Conservation (phyloP, 2,888 invertebrate species). For the Meteorus colon region DNA sequence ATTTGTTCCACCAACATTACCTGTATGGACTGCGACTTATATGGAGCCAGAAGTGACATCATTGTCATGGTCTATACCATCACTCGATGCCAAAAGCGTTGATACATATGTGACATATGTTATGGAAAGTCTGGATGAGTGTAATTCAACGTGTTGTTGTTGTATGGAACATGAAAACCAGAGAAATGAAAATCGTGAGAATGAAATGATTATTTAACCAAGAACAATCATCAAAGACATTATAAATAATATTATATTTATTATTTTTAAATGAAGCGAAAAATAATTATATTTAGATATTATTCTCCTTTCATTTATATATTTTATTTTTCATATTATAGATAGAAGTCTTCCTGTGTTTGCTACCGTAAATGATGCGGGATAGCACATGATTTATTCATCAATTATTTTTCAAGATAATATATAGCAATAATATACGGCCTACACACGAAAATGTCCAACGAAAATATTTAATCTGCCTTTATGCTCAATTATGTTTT, state of each 20-base stretch:
- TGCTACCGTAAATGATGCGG: not conserved
- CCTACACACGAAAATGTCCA: constrained; percentile 6
- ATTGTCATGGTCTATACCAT: constrained; percentile 64
- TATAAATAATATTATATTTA: constrained; percentile 8
- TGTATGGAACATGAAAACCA: constrained; percentile 70
- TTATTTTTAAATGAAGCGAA: not conserved
- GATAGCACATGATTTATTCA: not conserved
- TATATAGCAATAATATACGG: not conserved
- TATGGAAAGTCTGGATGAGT: constrained; percentile 60
- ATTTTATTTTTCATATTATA: not conserved
- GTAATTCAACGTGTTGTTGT: constrained; percentile 63
- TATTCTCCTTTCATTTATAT: not conserved
- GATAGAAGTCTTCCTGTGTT: not conserved
- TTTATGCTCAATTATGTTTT: not conserved
- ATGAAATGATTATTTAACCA: constrained; percentile 69
- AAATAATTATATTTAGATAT: not conserved
- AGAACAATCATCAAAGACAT: constrained; percentile 15
- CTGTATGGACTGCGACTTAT: constrained; percentile 50
- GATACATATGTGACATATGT: constrained; percentile 70
- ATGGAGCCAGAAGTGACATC: constrained; percentile 64
- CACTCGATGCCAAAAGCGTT: constrained; percentile 66
- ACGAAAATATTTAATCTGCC: not conserved
- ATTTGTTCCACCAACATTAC: constrained; percentile 25
- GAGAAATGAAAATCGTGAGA: constrained; percentile 69
- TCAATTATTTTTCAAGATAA: not conserved